phyloP scores from a whole-genome alignment of 2,797 vertebrate species.

The Stomatorhinus walkeri region DNA sequence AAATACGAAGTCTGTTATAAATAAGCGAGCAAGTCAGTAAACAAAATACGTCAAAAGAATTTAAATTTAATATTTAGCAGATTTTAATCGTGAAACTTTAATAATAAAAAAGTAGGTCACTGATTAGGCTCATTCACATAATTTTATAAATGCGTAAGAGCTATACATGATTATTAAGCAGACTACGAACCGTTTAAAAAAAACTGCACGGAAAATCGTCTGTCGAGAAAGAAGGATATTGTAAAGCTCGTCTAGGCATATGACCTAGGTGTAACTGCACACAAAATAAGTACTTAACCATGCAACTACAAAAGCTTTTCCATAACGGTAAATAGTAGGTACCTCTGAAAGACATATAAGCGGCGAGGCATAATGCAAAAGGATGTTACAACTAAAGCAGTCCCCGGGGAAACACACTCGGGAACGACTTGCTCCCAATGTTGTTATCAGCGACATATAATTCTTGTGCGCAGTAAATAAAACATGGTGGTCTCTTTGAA shows the following conservation, averaged over 20 bases:
- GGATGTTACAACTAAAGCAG: neutral
- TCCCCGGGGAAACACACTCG: neutral
- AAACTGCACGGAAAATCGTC: neutral
- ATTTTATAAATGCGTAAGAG: neutral
- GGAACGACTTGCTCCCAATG: neutral
- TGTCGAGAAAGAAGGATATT: neutral
- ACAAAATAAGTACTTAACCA: neutral
- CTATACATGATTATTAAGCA: neutral
- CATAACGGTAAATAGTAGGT: neutral
- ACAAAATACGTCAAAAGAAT: neutral
- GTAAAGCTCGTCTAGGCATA: neutral
- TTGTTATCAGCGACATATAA: neutral
- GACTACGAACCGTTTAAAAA: neutral
- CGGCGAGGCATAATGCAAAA: neutral
- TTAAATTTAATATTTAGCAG: neutral
- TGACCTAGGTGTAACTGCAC: neutral
- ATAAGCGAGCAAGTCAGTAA: neutral
- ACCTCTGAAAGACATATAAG: neutral
- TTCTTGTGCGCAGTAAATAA: neutral
- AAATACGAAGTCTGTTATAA: neutral
- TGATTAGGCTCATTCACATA: neutral
- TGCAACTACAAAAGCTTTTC: neutral
- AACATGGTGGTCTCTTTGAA: neutral
- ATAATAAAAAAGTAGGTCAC: neutral
- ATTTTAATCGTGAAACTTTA: neutral